A percentile compares a stretch with the other conserved stretches of the same genome.
Evolutionary conservation across 2,888 invertebrate genomes (phyloP).

Genomic region (Tortricodes alternella): DNA sequence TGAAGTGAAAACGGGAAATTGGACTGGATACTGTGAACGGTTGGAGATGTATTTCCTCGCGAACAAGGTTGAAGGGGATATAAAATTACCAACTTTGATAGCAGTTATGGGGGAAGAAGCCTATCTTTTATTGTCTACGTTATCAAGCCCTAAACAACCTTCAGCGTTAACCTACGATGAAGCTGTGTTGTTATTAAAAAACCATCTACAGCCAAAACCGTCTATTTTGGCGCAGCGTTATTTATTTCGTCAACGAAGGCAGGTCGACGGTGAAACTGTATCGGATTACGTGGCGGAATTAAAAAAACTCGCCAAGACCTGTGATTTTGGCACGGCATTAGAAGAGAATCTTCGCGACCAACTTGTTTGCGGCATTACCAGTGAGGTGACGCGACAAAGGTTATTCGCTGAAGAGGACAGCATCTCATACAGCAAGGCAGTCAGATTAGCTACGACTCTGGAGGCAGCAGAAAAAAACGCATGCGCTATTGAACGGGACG

Average conservation of each 20-base stretch:
- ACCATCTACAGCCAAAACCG: constrained; percentile 11
- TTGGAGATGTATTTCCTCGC: constrained; percentile 26
- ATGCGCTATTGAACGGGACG: background rate
- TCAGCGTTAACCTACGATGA: constrained; percentile 3
- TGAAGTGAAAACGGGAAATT: constrained; percentile 21
- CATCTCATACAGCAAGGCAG: background rate
- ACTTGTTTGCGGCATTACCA: constrained; percentile 8
- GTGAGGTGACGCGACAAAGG: constrained; percentile 10
- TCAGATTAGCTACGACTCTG: background rate
- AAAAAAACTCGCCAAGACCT: background rate
- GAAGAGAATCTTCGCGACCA: constrained; percentile 9
- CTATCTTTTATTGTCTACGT: constrained; percentile 8
- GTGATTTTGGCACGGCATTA: background rate
- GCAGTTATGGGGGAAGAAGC: constrained; percentile 27
- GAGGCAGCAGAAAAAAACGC: constrained; percentile 16
- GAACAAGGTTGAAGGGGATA: background rate
- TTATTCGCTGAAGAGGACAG: constrained; percentile 2
- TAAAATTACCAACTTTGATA: constrained; percentile 22
- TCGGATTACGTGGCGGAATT: background rate
- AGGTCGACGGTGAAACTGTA: background rate
- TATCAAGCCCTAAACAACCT: constrained; percentile 23
- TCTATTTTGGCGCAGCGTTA: constrained; percentile 3
- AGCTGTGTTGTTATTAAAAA: background rate
- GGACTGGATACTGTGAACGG: constrained; percentile 14
- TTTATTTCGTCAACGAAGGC: background rate